Percentiles rank a stretch among this genome's conserved stretches.
These are phyloP conservation scores for Leptinotarsa peninsularis DNA, from an alignment of 2,888 invertebrate species.

Conservation along the genomic window DNA sequence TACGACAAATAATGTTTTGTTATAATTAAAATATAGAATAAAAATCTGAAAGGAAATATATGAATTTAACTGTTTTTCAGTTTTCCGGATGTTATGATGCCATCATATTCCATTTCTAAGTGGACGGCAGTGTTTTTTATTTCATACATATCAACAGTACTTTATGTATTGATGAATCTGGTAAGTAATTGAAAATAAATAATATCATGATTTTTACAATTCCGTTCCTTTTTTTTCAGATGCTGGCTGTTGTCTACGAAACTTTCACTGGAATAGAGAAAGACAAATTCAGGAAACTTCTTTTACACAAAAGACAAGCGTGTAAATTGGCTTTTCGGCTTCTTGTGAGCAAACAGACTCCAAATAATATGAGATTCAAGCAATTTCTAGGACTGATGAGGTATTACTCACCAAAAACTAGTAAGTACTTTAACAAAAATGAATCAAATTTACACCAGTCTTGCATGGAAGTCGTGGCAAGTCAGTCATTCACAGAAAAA, in stretches of 20 bases:
- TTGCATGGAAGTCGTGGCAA: too few species aligned
- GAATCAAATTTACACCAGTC: background rate
- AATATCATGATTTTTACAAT: background rate
- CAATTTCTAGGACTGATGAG: slow-evolving; percentile 86
- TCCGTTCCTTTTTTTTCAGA: slow-evolving; percentile 66
- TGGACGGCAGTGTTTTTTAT: slow-evolving; percentile 91
- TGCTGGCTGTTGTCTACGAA: slow-evolving; percentile 92
- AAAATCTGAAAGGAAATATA: background rate
- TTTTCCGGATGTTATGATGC: slow-evolving; percentile 95
- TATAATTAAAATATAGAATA: too few species aligned
- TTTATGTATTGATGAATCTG: slow-evolving; percentile 91
- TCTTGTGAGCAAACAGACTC: slow-evolving; percentile 81
- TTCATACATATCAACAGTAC: slow-evolving; percentile 84
- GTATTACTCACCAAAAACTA: slow-evolving; percentile 80
- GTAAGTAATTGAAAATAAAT: slow-evolving; percentile 66
- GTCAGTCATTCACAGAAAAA: too few species aligned
- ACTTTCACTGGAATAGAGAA: slow-evolving; percentile 88
- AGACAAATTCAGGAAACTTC: slow-evolving; percentile 84
- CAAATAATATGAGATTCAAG: slow-evolving; percentile 75
- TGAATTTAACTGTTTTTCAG: slow-evolving; percentile 66
- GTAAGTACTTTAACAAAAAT: slow-evolving; percentile 63
- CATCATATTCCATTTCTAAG: slow-evolving; percentile 82
- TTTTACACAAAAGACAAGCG: slow-evolving; percentile 84
- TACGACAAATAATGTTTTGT: too few species aligned
- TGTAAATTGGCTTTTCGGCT: slow-evolving; percentile 85